phyloP scores from a whole-genome alignment of 2,113 vertebrate genomes.

The Albula goreensis region DNA sequence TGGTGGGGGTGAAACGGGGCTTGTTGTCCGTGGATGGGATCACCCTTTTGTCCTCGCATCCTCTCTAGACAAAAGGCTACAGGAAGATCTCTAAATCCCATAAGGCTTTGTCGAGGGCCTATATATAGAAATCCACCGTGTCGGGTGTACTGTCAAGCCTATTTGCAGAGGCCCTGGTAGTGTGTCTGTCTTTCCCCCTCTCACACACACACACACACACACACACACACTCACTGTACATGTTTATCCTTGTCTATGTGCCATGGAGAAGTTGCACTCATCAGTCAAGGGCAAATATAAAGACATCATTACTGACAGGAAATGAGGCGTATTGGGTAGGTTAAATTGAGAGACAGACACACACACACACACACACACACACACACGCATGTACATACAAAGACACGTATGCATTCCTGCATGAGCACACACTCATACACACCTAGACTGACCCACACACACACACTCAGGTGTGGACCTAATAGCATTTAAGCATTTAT shows the following conservation, averaged over 20 bases:
- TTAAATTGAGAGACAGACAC: neutral
- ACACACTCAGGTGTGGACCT: too few species aligned
- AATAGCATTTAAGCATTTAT: too few species aligned
- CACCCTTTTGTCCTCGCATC: neutral
- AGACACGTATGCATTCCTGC: too few species aligned
- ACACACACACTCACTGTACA: neutral
- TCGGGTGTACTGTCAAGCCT: neutral
- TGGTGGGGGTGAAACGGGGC: neutral
- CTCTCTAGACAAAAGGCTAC: neutral
- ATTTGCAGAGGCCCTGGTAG: neutral
- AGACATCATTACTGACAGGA: constrained; percentile 6
- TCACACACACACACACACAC: neutral
- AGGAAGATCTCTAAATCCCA: neutral
- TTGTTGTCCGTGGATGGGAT: neutral
- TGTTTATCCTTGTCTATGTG: neutral
- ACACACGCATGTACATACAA: neutral
- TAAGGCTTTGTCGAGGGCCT: neutral
- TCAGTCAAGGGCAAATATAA: constrained; percentile 27
- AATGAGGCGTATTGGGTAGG: neutral
- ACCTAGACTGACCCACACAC: too few species aligned
- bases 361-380: too few species aligned
- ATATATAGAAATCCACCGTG: neutral
- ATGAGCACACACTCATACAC: too few species aligned
- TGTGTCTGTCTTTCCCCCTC: too few species aligned
- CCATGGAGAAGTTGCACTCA: neutral